Evolutionary conservation across 2,797 vertebrate genomes (phyloP), one percentile per base, ranked within the genome.

Genomic region (Falco concolor): DNA sequence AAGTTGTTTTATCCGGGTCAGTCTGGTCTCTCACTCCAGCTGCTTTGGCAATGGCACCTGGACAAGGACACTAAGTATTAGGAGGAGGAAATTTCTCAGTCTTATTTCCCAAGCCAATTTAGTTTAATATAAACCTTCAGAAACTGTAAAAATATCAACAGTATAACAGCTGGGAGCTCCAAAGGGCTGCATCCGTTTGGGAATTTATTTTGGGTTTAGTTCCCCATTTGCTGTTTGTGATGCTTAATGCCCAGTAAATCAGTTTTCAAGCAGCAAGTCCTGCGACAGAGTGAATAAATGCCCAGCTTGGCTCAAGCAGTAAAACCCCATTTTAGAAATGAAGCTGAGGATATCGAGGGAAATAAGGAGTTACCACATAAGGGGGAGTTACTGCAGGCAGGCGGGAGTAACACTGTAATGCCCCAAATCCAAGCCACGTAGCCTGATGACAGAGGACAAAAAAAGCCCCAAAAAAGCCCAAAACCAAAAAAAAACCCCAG

Each of bases 41-140:
- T 95, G 98, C 98, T 99, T 99, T 42, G 99, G 99, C 94, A 99
- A 96, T 2, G 99, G 99, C 70, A 99, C 99, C 99, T 99, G 97
- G 75, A 78, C 23, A 90, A 90, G 68, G 77, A 95, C 76, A 54
- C 32, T 27, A 78, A 81, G 23, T 34, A 50, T 97, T 57, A 97
- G 38, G 64, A 84, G 49, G 27, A 83, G 73, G 78, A 68, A 86
- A 64, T 57, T 36, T 80, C 34, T 63, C 72, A 40, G 30, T 60
- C 34, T 74, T 77, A 32, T 47, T 81, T 92, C 36, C 32, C 38
- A 81, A 36, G 40, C 12, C 34, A 11, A 1, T 53, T 87, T 30
- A 42, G 7, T 53, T 74, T 50, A 67, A 64, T 22, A 34, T 3
- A 79, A 80, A 42, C 15, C 42, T 50, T 57, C 25, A 87, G 34